phyloP scores from a whole-genome alignment of 2,113 vertebrate species.

The Dasyprocta punctata region DNA sequence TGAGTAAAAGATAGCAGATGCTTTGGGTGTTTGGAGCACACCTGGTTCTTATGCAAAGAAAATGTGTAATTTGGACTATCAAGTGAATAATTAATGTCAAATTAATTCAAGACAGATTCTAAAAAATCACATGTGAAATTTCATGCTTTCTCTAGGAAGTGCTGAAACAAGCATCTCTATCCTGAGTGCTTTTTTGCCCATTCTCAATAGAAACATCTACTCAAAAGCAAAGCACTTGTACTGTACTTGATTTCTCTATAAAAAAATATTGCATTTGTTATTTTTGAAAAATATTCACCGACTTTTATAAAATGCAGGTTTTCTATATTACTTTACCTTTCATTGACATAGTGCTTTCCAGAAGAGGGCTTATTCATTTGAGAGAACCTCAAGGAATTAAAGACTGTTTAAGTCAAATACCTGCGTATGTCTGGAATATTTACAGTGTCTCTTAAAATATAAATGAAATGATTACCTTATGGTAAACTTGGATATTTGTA shows the following conservation, averaged over 20 bases:
- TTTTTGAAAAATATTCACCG: background rate
- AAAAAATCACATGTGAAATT: constrained; percentile 31
- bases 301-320: background rate
- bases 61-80: constrained; percentile 56
- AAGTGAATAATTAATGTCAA: constrained; percentile 74
- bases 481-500: background rate
- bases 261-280: background rate
- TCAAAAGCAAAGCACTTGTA: background rate
- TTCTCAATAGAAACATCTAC: background rate
- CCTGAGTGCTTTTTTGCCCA: background rate
- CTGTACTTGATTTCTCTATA: background rate
- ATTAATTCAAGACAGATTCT: constrained; percentile 55
- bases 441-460: background rate
- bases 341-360: background rate
- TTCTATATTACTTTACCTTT: background rate
- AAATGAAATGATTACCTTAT: background rate
- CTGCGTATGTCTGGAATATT: background rate
- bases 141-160: constrained; percentile 23
- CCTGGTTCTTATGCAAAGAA: constrained; percentile 72
- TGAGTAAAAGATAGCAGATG: constrained; percentile 62
- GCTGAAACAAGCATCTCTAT: constrained; percentile 39
- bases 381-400: background rate
- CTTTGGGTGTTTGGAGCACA: constrained; percentile 58
- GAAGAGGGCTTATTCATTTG: background rate
- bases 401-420: background rate